These are phyloP conservation scores for Epinephelus malabaricus DNA, from an alignment of 2,797 vertebrate genomes.

Conservation along the genomic window DNA sequence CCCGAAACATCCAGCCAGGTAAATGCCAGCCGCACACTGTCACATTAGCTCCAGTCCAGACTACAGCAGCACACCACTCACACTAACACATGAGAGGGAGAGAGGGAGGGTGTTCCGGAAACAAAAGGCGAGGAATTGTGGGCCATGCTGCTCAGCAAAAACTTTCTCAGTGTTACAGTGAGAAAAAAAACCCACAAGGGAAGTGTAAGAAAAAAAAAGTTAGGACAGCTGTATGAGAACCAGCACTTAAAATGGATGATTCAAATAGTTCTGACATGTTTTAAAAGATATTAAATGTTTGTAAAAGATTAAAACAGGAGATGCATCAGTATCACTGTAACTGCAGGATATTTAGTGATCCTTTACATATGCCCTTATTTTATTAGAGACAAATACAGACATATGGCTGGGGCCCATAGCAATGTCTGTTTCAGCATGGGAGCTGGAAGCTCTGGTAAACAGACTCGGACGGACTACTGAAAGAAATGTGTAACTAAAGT, in stretches of 20 bases:
- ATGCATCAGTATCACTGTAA: constrained; percentile 65
- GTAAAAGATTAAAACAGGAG: constrained; percentile 54
- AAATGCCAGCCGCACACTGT: constrained; percentile 74
- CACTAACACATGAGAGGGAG: constrained; percentile 62
- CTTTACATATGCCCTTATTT: constrained; percentile 76
- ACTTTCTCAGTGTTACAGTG: constrained; percentile 57
- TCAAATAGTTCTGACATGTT: constrained; percentile 39
- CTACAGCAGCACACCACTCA: constrained; percentile 62
- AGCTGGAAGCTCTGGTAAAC: constrained; percentile 67
- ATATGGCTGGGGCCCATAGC: constrained; percentile 69
- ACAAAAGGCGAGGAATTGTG: constrained; percentile 68
- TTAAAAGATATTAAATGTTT: constrained; percentile 59
- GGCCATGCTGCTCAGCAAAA: constrained; percentile 64
- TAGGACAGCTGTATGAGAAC: constrained; percentile 26
- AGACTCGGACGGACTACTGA: constrained; percentile 75
- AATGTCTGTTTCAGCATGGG: constrained; percentile 68
- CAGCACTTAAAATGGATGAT: constrained; percentile 38
- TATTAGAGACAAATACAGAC: constrained; percentile 76
- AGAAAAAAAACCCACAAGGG: constrained; percentile 34
- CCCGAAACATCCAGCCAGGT: constrained; percentile 75
- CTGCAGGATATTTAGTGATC: constrained; percentile 68
- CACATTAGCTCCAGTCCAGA: constrained; percentile 74
- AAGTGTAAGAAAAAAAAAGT: constrained; percentile 48
- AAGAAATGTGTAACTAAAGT: constrained; percentile 72
- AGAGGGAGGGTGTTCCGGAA: constrained; percentile 64